Evolutionary conservation across 2,888 invertebrate species (phyloP), one percentile per base, ranked within the genome.

Genomic region (Trachelus tabidus): DNA sequence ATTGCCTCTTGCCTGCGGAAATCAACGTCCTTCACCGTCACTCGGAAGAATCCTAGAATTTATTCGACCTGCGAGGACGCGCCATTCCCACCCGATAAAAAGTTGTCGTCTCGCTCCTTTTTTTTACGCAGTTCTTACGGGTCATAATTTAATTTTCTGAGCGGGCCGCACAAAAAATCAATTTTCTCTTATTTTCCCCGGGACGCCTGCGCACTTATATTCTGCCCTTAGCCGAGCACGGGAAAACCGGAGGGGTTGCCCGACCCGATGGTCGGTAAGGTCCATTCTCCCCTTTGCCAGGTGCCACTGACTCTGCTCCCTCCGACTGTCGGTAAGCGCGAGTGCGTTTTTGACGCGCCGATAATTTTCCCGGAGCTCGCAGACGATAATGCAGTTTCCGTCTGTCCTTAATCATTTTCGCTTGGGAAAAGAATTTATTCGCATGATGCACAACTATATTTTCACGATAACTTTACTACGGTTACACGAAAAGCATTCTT

Each of bases 91-190:
- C 2, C 23, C 31, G 71, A 31, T 71, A 71, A 71, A 71, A 71
- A 71, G 71, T 71, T 71, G 34, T 34, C 73, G 75, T 76, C 69
- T 35, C 68, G 73, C 77, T 78, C 40, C 31, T 35, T 77, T 37
- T 34, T 73, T 73, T 37, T 40, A 34, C 31, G 68, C 33, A 15
- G 30, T 69, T 37, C 34, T 35, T 34, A 15, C 76, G 76, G 79
- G 80, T 78, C 80, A 83, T 87, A 87, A 87, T 88, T 87, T 79
- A 86, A 87, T 87, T 87, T 87, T 81, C 76, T 82, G 83, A 81
- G 83, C 82, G 78, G 81, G 79, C 81, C 82, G 83, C 82, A 81
- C 77, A 80, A 80, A 85, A 86, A 85, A 87, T 87, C 87, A 87
- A 87, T 87, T 87, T 83, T 80, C 69, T 84, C 81, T 82, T 79